Percentiles rank a stretch among this genome's conserved stretches.
Evolutionary conservation across 1,140 invertebrate genomes (phyloP).

Genomic region (Zeugodacus cucurbitae): DNA sequence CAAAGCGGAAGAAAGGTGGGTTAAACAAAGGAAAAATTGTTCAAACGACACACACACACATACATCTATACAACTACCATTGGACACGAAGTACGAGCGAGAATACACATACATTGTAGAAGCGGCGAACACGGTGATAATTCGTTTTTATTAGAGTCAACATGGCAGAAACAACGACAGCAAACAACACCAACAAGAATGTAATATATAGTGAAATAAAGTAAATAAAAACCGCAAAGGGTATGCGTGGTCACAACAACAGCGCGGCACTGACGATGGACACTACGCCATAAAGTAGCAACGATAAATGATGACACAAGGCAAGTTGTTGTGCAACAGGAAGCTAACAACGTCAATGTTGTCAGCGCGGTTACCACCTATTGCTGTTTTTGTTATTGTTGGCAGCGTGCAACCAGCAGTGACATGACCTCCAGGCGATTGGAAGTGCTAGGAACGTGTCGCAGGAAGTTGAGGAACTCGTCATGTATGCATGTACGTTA

Average conservation of each 20-base stretch:
- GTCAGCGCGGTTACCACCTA: conserved; percentile 8
- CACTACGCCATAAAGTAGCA: background rate
- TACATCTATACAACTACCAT: background rate
- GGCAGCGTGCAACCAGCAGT: background rate
- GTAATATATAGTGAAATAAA: background rate
- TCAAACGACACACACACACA: background rate
- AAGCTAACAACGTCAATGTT: conserved; percentile 31
- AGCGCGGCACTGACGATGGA: background rate
- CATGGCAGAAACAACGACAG: conserved; percentile 33
- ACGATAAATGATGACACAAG: conserved; percentile 3
- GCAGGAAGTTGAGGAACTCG: background rate
- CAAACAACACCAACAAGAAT: background rate
- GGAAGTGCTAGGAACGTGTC: background rate
- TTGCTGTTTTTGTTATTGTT: background rate
- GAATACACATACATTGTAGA: background rate
- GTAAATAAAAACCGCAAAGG: background rate
- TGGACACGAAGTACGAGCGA: background rate
- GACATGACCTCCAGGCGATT: background rate
- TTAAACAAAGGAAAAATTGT: background rate
- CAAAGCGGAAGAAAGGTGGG: background rate
- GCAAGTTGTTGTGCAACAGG: conserved; percentile 15
- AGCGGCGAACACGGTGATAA: background rate
- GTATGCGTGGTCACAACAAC: background rate
- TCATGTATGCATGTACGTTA: background rate
- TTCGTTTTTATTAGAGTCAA: conserved; percentile 38